phyloP scores from a whole-genome alignment of 1,140 invertebrate genomes.

The Galleria mellonella region DNA sequence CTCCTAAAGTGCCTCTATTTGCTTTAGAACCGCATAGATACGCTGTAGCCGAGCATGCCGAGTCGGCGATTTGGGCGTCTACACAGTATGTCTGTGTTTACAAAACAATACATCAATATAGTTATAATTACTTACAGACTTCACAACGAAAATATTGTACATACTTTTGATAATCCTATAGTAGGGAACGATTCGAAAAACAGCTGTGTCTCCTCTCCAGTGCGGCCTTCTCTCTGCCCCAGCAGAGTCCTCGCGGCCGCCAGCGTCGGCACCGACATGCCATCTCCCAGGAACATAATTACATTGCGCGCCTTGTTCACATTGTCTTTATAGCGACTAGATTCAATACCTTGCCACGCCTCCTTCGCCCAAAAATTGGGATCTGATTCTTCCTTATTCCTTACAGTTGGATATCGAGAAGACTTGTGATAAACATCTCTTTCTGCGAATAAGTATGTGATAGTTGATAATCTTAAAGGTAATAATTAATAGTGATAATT shows the following conservation, averaged over 20 bases:
- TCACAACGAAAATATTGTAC: too few relatives aligned
- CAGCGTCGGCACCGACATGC: slow-evolving; percentile 81
- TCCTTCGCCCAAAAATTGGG: too few relatives aligned
- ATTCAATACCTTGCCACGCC: too few relatives aligned
- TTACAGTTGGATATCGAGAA: too few relatives aligned
- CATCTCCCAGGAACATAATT: slow-evolving; percentile 84
- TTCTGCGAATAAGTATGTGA: too few relatives aligned
- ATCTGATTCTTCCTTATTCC: too few relatives aligned
- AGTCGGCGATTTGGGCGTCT: slow-evolving; percentile 84
- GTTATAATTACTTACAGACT: too few relatives aligned
- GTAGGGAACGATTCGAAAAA: slow-evolving; percentile 83
- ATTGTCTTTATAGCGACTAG: neutral
- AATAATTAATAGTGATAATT: too few relatives aligned
- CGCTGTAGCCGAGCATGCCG: slow-evolving; percentile 86
- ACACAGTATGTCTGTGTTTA: slow-evolving; percentile 83
- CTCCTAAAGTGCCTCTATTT: slow-evolving; percentile 84
- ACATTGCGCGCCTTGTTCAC: slow-evolving; percentile 77
- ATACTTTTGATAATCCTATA: slow-evolving; percentile 78
- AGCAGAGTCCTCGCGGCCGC: slow-evolving; percentile 78
- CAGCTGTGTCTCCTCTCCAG: slow-evolving; percentile 78
- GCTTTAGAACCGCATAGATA: slow-evolving; percentile 88
- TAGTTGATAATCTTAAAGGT: too few relatives aligned
- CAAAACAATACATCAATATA: too few relatives aligned
- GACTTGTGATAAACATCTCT: too few relatives aligned
- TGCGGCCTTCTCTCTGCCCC: slow-evolving; percentile 72